A percentile compares a stretch with the other conserved stretches of the same genome.
phyloP scores from a whole-genome alignment of 2,113 vertebrate species.

The Ranitomeya imitator region DNA sequence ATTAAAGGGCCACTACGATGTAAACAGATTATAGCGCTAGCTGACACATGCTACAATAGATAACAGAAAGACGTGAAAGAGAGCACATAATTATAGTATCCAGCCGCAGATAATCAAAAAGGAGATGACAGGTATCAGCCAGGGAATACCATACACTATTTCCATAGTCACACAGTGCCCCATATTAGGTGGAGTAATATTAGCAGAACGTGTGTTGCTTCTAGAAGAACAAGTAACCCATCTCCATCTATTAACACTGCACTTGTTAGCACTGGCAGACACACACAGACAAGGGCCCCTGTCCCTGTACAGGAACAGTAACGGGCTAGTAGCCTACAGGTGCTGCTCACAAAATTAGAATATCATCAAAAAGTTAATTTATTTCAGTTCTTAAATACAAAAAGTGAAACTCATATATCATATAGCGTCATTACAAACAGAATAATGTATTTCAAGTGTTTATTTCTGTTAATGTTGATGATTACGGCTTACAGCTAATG shows the following conservation, averaged over 20 bases:
- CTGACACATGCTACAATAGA: slow-evolving; percentile 37
- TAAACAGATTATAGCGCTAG: slow-evolving; percentile 32
- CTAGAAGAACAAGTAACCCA: neutral
- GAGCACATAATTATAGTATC: slow-evolving; percentile 47
- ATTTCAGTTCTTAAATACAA: too few species aligned
- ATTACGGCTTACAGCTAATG: too few species aligned
- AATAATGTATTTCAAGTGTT: too few species aligned
- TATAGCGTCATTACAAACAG: too few species aligned
- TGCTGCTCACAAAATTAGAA: too few species aligned
- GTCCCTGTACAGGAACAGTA: too few species aligned
- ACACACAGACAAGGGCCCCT: too few species aligned
- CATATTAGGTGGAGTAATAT: neutral
- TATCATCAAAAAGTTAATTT: too few species aligned
- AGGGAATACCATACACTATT: slow-evolving; percentile 26
- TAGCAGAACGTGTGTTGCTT: neutral
- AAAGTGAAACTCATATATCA: too few species aligned
- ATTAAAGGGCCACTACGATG: slow-evolving; percentile 43
- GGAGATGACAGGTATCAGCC: slow-evolving; percentile 39
- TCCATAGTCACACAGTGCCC: slow-evolving; percentile 8
- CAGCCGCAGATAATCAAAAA: slow-evolving; percentile 36
- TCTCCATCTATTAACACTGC: neutral
- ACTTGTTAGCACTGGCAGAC: neutral
- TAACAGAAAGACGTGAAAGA: slow-evolving; percentile 10
- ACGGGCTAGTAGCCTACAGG: too few species aligned
- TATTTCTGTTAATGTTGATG: too few species aligned